These are phyloP conservation scores for Plestiodon gilberti DNA, from an alignment of 2,113 vertebrate species.

Conservation along the genomic window DNA sequence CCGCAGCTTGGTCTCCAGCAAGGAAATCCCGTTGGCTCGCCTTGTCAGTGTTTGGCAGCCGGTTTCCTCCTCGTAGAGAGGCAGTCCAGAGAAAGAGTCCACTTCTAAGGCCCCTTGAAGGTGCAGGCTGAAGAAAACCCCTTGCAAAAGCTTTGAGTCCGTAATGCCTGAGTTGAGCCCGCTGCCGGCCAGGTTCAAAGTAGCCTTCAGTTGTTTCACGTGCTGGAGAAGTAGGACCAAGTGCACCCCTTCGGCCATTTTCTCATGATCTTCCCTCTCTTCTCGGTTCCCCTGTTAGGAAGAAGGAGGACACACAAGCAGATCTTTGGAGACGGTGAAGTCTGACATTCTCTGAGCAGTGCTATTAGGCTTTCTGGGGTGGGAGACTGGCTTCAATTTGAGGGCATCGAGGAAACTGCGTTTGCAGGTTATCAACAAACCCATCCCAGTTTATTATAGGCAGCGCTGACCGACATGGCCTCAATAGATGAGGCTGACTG, in stretches of 20 bases:
- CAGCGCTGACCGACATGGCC: too few relatives aligned
- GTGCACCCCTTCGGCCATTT: constrained; percentile 68
- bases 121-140: constrained; percentile 52
- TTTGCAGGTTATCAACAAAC: too few relatives aligned
- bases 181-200: constrained; percentile 31
- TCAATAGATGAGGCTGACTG: too few relatives aligned
- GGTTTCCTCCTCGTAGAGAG: constrained; percentile 53
- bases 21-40: constrained; percentile 70
- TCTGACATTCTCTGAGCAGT: too few relatives aligned
- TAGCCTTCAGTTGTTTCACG: constrained; percentile 66
- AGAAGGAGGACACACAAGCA: background rate
- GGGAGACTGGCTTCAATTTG: too few relatives aligned
- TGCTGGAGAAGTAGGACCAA: constrained; percentile 77
- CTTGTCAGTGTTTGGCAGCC: constrained; percentile 61
- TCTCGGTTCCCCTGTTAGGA: constrained; percentile 75
- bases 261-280: constrained; percentile 78
- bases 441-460: too few relatives aligned
- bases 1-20: constrained; percentile 79
- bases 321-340: too few relatives aligned
- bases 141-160: background rate
- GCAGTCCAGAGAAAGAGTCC: constrained; percentile 62
- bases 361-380: too few relatives aligned
- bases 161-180: background rate
- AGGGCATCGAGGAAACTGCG: too few relatives aligned
- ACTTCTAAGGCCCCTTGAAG: constrained; percentile 55